Evolutionary conservation across 1,140 invertebrate genomes (phyloP).

Genomic region (Caerostris darwini): DNA sequence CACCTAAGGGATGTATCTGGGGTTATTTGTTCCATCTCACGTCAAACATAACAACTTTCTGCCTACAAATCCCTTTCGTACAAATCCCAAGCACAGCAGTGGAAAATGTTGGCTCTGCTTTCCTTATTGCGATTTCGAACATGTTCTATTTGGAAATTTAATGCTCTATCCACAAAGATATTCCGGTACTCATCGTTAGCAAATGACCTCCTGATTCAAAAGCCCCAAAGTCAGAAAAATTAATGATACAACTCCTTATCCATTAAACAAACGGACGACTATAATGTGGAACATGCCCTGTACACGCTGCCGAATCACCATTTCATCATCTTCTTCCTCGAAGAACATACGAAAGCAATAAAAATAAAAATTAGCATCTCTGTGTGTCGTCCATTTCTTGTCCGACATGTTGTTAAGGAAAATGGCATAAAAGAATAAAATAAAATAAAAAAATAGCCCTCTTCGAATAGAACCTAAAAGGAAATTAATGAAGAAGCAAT

Average conservation of each 20-base stretch:
- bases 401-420: not conserved
- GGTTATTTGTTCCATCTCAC: no score
- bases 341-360: not conserved
- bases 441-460: not conserved
- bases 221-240: no score
- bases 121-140: no score
- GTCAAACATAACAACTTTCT: no score
- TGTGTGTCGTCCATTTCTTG: not conserved
- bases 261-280: not conserved
- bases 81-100: no score
- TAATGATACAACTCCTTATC: not conserved
- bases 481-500: conserved; percentile 22
- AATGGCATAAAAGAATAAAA: not conserved
- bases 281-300: not conserved
- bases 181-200: no score
- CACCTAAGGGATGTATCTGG: no score
- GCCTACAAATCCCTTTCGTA: no score
- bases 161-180: no score
- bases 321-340: not conserved
- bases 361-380: not conserved
- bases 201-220: no score
- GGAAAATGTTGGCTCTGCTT: no score
- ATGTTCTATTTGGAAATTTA: no score
- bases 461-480: not conserved
- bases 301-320: not conserved